Conservation (phyloP, 2,797 vertebrate genomes). For the Halcyon chelicuti region DNA sequence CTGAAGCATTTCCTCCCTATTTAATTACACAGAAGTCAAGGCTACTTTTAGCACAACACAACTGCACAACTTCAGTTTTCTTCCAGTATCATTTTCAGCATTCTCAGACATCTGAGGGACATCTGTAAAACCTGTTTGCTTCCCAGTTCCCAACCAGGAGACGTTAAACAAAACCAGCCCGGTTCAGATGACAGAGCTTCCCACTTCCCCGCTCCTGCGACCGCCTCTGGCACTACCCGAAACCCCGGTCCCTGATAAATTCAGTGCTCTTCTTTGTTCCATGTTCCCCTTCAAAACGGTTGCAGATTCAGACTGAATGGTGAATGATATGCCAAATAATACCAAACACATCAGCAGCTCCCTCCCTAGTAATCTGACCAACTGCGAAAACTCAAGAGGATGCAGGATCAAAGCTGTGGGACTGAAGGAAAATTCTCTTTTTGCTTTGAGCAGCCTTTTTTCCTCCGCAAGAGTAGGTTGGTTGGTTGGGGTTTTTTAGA, state of each 20-base stretch:
- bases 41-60: not conserved
- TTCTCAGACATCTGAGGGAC: not conserved
- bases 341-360: not conserved
- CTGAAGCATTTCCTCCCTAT: not conserved
- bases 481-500: not conserved
- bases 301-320: not conserved
- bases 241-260: not conserved
- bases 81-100: not conserved
- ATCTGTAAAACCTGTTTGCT: not conserved
- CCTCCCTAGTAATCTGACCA: not conserved
- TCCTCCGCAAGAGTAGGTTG: not conserved
- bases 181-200: not conserved
- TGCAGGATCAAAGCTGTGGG: not conserved
- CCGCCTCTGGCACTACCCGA: rapidly evolving
- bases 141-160: not conserved
- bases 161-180: not conserved
- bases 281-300: not conserved
- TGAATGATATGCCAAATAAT: not conserved
- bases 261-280: not conserved
- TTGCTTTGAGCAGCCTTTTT: not conserved
- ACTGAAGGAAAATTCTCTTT: not conserved
- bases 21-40: not conserved
- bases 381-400: not conserved
- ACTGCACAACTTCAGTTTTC: not conserved
- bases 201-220: not conserved